Conservation (phyloP, 30 jellyfish, hydroid and myxozoan species). For the Cassiopea xamachana region DNA sequence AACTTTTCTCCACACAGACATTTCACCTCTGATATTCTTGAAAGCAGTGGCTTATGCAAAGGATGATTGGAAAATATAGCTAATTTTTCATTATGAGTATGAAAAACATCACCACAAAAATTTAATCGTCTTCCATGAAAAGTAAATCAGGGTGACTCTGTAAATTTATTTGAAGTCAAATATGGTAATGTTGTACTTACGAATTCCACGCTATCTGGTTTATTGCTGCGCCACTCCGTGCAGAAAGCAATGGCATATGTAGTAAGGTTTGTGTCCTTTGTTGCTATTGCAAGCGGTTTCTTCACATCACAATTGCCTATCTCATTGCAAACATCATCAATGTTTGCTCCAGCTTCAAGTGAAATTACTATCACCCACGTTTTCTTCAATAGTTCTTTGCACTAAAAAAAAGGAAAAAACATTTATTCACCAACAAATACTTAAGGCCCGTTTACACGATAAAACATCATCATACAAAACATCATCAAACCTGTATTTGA, state of each 20-base stretch:
- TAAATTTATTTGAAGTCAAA: neutral
- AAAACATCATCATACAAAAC: no score
- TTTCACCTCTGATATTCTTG: no score
- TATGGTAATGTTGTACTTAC: neutral
- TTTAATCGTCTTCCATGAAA: no score
- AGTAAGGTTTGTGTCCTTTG: neutral
- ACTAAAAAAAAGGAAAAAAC: neutral
- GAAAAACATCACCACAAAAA: no score
- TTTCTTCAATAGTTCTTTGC: neutral
- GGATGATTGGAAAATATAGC: no score
- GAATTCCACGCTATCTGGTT: neutral
- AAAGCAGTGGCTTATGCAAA: no score
- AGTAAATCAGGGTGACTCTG: no score
- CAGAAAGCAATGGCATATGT: neutral
- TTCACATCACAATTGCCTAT: neutral
- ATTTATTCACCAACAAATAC: neutral
- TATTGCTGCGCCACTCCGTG: neutral
- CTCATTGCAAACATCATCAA: slow-evolving; percentile 1
- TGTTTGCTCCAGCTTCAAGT: slow-evolving; percentile 11
- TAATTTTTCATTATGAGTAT: no score
- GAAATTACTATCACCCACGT: slow-evolving; percentile 26
- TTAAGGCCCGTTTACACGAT: neutral
- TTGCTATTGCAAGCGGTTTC: neutral
- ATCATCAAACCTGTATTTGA: neutral
- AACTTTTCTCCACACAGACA: no score